Conservation (phyloP, 2,797 vertebrate genomes). For the Rhincodon typus region DNA sequence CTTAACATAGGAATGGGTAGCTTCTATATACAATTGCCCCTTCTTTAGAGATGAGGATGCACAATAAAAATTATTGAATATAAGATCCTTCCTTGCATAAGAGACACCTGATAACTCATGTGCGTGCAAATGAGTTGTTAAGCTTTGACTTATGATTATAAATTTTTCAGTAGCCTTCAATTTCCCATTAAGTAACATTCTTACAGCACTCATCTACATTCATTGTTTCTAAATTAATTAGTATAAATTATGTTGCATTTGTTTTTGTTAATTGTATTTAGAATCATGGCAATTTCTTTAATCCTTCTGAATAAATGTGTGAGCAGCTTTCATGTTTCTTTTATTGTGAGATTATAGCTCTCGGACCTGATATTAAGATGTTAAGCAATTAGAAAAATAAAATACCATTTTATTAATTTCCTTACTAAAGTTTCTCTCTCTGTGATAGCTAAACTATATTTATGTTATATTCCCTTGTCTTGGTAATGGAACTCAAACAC, state of each 20-base stretch:
- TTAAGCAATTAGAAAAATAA: not conserved
- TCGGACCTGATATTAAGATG: not conserved
- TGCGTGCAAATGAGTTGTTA: conserved; percentile 2
- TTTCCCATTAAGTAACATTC: conserved; percentile 22
- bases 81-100: not conserved
- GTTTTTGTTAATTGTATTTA: not conserved
- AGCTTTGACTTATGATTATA: not conserved
- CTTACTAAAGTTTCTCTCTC: not conserved
- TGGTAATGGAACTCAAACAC: not conserved
- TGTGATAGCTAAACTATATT: not conserved
- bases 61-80: not conserved
- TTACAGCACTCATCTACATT: not conserved
- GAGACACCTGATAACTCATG: not conserved
- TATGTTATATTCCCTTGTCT: not conserved
- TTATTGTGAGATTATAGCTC: not conserved
- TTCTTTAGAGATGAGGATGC: not conserved
- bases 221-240: conserved; percentile 17
- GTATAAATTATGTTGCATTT: not conserved
- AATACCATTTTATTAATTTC: not conserved
- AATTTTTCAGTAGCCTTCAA: not conserved
- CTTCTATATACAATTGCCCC: not conserved
- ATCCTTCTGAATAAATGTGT: not conserved
- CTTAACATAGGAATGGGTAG: not conserved
- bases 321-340: not conserved
- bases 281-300: conserved; percentile 15